phyloP scores from a whole-genome alignment of 2,888 invertebrate species.

The Petrophora chlorosata region DNA sequence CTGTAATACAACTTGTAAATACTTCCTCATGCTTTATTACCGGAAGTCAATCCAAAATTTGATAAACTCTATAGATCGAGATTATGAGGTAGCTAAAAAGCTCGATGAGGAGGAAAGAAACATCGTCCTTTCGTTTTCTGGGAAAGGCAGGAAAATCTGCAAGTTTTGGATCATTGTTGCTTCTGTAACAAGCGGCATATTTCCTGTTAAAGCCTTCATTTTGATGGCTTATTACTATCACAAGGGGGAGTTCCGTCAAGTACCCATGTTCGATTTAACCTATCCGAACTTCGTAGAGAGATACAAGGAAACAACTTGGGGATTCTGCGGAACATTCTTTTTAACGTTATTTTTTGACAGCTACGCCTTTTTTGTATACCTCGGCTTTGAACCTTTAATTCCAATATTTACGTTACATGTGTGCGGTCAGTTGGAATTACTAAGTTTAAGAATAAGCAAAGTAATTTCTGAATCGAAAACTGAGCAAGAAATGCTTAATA shows the following conservation, averaged over 20 bases:
- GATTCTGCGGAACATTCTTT: constrained; percentile 42
- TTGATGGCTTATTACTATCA: constrained; percentile 51
- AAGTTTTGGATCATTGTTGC: constrained; percentile 53
- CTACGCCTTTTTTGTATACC: constrained; percentile 49
- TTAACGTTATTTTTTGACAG: constrained; percentile 45
- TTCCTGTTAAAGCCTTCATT: constrained; percentile 54
- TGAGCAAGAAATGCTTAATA: constrained; percentile 40
- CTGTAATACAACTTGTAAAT: constrained; percentile 53
- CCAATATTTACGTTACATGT: constrained; percentile 65
- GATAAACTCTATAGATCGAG: constrained; percentile 50
- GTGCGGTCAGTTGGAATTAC: constrained; percentile 63
- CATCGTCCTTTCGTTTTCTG: constrained; percentile 47
- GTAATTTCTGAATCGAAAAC: constrained; percentile 42
- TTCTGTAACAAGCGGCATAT: constrained; percentile 44
- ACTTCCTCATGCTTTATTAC: constrained; percentile 46
- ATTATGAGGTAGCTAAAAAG: constrained; percentile 48
- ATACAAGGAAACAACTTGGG: constrained; percentile 41
- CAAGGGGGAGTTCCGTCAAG: constrained; percentile 45
- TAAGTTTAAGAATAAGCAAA: constrained; percentile 50
- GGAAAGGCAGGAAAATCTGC: constrained; percentile 49
- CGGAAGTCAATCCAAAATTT: constrained; percentile 44
- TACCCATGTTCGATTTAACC: constrained; percentile 57
- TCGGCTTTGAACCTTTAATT: constrained; percentile 67
- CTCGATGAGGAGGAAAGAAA: constrained; percentile 45
- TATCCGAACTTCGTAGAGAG: constrained; percentile 51